These are phyloP conservation scores for Phrynosoma platyrhinos DNA, from an alignment of 2,113 vertebrate species.

Conservation along the genomic window DNA sequence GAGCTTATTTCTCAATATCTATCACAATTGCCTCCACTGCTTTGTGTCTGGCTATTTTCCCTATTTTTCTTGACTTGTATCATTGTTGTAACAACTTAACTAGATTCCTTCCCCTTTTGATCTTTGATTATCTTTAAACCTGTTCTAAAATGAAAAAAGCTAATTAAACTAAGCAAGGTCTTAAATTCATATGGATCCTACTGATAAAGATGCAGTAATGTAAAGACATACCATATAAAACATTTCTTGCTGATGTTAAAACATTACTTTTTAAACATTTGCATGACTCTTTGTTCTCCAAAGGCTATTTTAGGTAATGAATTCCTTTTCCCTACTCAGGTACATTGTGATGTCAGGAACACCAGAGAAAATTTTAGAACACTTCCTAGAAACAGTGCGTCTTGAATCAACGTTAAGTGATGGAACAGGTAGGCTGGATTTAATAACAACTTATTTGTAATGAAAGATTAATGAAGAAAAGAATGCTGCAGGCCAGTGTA, in stretches of 20 bases:
- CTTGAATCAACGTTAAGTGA: slow-evolving; percentile 90
- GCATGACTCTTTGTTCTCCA: neutral
- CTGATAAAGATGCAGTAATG: neutral
- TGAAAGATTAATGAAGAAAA: slow-evolving; percentile 10
- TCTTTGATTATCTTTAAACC: neutral
- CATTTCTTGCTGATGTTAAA: neutral
- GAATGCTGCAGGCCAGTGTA: neutral
- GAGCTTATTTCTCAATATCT: slow-evolving; percentile 15
- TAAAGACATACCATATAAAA: neutral
- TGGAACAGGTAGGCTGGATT: slow-evolving; percentile 77
- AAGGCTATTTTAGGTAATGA: neutral
- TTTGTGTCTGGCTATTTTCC: neutral
- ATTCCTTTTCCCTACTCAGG: slow-evolving; percentile 75
- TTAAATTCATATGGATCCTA: neutral
- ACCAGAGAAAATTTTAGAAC: slow-evolving; percentile 98
- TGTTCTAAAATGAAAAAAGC: neutral
- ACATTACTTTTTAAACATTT: slow-evolving; percentile 21
- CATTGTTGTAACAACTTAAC: neutral
- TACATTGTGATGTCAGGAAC: slow-evolving; percentile 98
- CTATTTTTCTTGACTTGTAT: neutral
- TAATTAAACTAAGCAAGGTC: neutral
- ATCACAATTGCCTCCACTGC: neutral
- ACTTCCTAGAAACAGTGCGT: slow-evolving; percentile 96
- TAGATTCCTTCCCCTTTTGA: neutral
- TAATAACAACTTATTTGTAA: slow-evolving; percentile 18